phyloP scores from a whole-genome alignment of 2,113 vertebrate species.

The Neolamprologus longior region DNA sequence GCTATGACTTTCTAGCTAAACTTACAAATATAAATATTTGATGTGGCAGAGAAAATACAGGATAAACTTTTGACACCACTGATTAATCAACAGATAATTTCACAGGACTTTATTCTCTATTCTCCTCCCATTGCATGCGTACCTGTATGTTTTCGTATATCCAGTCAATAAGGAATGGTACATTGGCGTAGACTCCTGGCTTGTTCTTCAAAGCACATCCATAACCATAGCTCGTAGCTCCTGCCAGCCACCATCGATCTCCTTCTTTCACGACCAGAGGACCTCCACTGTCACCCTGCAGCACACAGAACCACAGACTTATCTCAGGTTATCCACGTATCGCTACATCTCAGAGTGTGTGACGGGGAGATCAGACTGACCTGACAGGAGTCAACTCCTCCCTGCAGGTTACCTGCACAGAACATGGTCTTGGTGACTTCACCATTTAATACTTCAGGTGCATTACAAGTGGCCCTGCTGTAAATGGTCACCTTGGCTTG shows the following conservation, averaged over 20 bases:
- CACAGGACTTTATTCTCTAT: background rate
- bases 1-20: background rate
- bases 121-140: background rate
- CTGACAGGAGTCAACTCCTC: conserved; percentile 84
- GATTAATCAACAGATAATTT: background rate
- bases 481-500: conserved; percentile 75
- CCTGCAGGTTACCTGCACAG: conserved; percentile 79
- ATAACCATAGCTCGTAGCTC: conserved; percentile 87
- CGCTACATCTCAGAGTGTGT: background rate
- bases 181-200: conserved; percentile 85
- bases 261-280: conserved; percentile 76
- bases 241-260: conserved; percentile 83
- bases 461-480: conserved; percentile 68
- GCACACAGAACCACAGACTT: background rate
- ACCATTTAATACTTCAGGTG: conserved; percentile 50
- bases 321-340: background rate
- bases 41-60: background rate
- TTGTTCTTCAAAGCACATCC: conserved; percentile 77
- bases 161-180: conserved; percentile 80
- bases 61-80: background rate
- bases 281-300: conserved; percentile 91
- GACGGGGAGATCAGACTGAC: conserved; percentile 54
- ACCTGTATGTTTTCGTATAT: conserved; percentile 84
- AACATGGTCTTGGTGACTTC: conserved; percentile 79
- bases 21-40: background rate